Percentiles rank a stretch among this genome's conserved stretches.
These are phyloP conservation scores for Pterostichus niger DNA, from an alignment of 2,888 invertebrate genomes.

Conservation along the genomic window DNA sequence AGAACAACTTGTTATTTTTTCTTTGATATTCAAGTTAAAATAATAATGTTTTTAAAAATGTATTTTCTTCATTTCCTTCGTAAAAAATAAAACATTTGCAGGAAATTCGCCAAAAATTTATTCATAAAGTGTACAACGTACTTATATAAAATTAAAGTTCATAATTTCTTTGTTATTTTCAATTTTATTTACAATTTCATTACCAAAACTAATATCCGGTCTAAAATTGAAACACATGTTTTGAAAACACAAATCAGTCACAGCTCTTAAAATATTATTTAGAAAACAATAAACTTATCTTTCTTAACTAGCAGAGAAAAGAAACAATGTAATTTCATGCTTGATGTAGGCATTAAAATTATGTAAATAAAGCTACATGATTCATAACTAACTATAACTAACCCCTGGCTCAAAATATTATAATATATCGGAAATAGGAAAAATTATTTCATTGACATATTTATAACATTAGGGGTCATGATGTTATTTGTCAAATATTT, in stretches of 20 bases:
- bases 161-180: neutral
- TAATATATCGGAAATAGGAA: too few species aligned
- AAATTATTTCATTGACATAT: too few species aligned
- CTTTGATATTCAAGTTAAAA: neutral
- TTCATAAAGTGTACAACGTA: neutral
- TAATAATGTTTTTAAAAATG: neutral
- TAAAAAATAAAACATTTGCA: conserved; percentile 14
- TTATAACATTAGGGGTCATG: too few species aligned
- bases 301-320: too few species aligned
- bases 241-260: neutral
- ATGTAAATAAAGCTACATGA: too few species aligned
- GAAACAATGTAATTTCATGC: too few species aligned
- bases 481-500: too few species aligned
- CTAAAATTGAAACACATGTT: neutral
- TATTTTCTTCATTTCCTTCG: neutral
- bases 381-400: too few species aligned
- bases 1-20: conserved; percentile 7
- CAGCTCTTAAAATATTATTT: too few species aligned
- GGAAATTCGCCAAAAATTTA: conserved; percentile 29
- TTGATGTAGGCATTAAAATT: too few species aligned
- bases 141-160: neutral
- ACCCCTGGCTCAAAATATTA: too few species aligned
- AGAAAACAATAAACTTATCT: too few species aligned
- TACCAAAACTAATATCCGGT: neutral
- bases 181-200: neutral